Conservation (phyloP, 2,113 vertebrate genomes). For the Crotophaga sulcirostris region DNA sequence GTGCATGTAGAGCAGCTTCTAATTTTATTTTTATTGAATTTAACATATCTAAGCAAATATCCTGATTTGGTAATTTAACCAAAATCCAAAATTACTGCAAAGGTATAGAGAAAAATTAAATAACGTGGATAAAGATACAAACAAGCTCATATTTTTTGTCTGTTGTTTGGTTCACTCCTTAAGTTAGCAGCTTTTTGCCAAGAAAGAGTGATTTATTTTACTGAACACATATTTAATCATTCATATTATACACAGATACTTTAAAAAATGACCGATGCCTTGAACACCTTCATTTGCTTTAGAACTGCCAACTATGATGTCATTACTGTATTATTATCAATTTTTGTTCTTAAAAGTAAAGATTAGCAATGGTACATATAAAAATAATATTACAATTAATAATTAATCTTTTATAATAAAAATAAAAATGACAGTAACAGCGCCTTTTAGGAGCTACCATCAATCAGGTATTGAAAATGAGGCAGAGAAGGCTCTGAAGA, state of each 20-base stretch:
- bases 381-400: background rate
- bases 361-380: background rate
- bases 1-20: background rate
- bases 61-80: background rate
- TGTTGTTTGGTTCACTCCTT: background rate
- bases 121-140: background rate
- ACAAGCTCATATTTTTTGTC: background rate
- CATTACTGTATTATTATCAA: background rate
- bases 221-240: background rate
- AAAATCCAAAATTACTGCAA: background rate
- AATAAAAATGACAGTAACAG: background rate
- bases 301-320: background rate
- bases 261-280: background rate
- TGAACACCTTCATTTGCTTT: background rate
- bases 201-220: background rate
- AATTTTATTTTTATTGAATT: background rate
- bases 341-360: background rate
- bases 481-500: background rate
- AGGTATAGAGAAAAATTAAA: background rate
- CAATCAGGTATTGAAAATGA: background rate
- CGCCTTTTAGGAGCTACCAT: background rate
- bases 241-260: background rate
- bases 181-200: background rate
- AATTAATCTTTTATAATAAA: background rate
- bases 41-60: background rate